phyloP scores from a whole-genome alignment of 2,888 invertebrate genomes.

The Phortica okadai region DNA sequence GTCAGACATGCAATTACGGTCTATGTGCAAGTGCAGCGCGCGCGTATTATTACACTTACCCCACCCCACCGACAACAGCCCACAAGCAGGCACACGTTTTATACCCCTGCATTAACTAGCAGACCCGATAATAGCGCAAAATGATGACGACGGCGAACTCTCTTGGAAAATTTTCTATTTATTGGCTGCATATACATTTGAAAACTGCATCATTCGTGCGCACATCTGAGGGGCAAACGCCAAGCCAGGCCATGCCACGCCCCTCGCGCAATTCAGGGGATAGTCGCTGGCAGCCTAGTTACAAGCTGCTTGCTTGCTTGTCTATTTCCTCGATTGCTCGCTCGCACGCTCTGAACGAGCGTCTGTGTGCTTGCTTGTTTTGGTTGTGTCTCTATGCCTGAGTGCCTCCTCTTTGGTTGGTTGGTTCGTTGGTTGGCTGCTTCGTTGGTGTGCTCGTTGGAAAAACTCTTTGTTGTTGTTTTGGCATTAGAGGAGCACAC shows the following conservation, averaged over 20 bases:
- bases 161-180: constrained; percentile 55
- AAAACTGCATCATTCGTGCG: constrained; percentile 64
- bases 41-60: constrained; percentile 56
- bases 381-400: constrained; percentile 21
- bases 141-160: not conserved
- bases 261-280: too few relatives aligned
- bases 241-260: not conserved
- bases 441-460: constrained; percentile 43
- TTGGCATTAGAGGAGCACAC: constrained; percentile 53
- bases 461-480: constrained; percentile 63
- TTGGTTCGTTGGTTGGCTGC: constrained; percentile 63
- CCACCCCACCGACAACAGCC: constrained; percentile 15
- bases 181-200: constrained; percentile 56
- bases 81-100: not conserved
- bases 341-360: not conserved
- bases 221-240: constrained; percentile 17
- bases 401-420: constrained; percentile 13
- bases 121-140: constrained; percentile 24
- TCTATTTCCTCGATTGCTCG: not conserved
- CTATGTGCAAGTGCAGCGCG: constrained; percentile 64
- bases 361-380: not conserved
- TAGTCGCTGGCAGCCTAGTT: too few relatives aligned
- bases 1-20: constrained; percentile 35
- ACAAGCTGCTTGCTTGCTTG: not conserved
- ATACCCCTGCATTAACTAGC: constrained; percentile 11